Evolutionary conservation across 2,113 vertebrate genomes (phyloP).

Genomic region (Neodontobutis hainanensis): DNA sequence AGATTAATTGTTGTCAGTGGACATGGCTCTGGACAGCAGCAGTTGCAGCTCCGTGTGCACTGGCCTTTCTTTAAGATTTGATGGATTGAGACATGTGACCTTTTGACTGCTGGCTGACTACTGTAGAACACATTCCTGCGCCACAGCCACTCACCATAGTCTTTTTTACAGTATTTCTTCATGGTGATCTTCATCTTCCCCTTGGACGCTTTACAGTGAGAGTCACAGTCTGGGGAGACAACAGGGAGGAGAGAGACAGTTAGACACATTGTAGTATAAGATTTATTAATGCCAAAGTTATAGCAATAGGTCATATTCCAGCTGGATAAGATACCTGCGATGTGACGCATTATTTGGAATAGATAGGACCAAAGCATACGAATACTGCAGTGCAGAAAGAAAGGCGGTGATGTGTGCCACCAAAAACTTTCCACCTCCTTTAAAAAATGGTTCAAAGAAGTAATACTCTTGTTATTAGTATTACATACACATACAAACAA

Average conservation of each 20-base stretch:
- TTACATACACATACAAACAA: too few relatives aligned
- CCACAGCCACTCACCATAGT: constrained; percentile 88
- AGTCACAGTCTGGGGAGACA: constrained; percentile 87
- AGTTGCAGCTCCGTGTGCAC: constrained; percentile 18
- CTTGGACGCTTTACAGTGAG: constrained; percentile 97
- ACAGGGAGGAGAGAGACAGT: constrained; percentile 39
- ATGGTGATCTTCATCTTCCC: constrained; percentile 99
- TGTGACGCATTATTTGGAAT: too few relatives aligned
- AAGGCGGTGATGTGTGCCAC: too few relatives aligned
- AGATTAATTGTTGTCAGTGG: constrained; percentile 8
- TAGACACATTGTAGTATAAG: not conserved
- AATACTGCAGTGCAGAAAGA: too few relatives aligned
- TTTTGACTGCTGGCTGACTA: constrained; percentile 34
- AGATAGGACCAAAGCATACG: too few relatives aligned
- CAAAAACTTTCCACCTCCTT: too few relatives aligned
- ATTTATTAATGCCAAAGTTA: not conserved
- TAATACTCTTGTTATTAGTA: too few relatives aligned
- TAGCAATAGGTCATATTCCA: constrained; percentile 3
- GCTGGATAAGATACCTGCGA: constrained; percentile 7
- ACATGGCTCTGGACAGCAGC: constrained; percentile 11
- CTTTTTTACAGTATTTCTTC: constrained; percentile 99
- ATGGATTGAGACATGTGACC: constrained; percentile 60
- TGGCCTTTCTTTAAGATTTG: constrained; percentile 17
- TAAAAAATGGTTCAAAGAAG: too few relatives aligned
- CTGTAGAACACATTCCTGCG: constrained; percentile 25